Conservation (phyloP, 1,140 invertebrate species). For the Triops cancriformis region DNA sequence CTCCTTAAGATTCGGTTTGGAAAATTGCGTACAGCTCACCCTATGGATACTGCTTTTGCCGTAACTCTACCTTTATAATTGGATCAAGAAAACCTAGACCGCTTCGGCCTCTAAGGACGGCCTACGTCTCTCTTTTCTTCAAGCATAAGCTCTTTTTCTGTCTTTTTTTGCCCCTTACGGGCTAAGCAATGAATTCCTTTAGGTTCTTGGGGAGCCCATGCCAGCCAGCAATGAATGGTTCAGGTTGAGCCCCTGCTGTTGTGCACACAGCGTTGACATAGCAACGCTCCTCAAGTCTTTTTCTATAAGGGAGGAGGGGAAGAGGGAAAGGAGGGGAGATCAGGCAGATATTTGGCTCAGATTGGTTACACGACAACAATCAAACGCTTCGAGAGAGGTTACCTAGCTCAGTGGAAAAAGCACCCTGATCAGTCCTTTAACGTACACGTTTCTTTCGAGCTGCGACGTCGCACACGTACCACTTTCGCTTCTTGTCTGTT, state of each 20-base stretch:
- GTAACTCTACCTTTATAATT: neutral
- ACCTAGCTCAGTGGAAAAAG: neutral
- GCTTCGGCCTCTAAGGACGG: neutral
- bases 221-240: neutral
- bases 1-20: neutral
- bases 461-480: neutral
- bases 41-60: too few species aligned
- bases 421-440: neutral
- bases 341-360: neutral
- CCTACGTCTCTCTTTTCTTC: too few species aligned
- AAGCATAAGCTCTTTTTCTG: neutral
- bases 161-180: neutral
- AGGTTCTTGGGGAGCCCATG: neutral
- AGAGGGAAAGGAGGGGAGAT: neutral
- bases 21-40: too few species aligned
- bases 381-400: neutral
- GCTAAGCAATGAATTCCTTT: neutral
- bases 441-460: neutral
- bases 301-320: neutral
- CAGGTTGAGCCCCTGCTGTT: neutral
- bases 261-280: neutral
- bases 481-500: neutral
- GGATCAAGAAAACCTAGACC: neutral
- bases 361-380: conserved; percentile 14
- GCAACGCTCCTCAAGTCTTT: neutral